Conservation (phyloP, 2,797 vertebrate genomes). For the Tarsius wallacei region DNA sequence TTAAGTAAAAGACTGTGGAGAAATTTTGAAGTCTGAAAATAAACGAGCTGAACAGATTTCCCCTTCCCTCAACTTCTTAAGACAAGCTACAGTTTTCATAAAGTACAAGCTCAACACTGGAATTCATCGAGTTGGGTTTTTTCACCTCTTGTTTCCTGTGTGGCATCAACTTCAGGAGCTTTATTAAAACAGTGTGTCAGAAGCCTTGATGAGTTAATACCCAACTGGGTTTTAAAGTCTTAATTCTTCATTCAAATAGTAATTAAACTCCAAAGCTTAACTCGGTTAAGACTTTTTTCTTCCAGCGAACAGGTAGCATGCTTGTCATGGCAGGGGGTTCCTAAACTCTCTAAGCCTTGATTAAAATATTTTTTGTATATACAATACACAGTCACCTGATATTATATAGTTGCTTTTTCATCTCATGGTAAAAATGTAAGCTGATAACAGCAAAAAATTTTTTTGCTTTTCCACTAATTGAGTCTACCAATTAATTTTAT, state of each 20-base stretch:
- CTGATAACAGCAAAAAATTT: conserved; percentile 38
- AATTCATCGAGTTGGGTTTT: conserved; percentile 36
- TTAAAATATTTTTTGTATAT: conserved; percentile 75
- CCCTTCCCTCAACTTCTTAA: neutral
- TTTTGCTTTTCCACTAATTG: conserved; percentile 10
- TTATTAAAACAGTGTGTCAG: conserved; percentile 74
- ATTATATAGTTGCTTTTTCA: neutral
- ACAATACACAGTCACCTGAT: neutral
- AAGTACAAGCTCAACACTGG: neutral
- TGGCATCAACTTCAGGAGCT: conserved; percentile 59
- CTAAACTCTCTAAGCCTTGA: conserved; percentile 64
- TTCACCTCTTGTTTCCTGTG: conserved; percentile 41
- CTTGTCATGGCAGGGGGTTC: conserved; percentile 65
- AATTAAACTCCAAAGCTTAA: conserved; percentile 72
- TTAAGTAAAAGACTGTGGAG: neutral
- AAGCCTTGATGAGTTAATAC: conserved; percentile 69
- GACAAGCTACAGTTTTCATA: neutral
- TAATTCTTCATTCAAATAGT: conserved; percentile 79
- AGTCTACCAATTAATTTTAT: conserved; percentile 45
- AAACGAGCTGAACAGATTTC: neutral
- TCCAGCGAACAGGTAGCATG: conserved; percentile 27
- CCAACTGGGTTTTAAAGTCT: conserved; percentile 63
- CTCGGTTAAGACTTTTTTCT: conserved; percentile 44
- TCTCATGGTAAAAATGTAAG: conserved; percentile 72
- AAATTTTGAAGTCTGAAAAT: conserved; percentile 11